Base-by-base conservation (phyloP, 64 coral and sea anemone species). In the Porites australiensis region DNA sequence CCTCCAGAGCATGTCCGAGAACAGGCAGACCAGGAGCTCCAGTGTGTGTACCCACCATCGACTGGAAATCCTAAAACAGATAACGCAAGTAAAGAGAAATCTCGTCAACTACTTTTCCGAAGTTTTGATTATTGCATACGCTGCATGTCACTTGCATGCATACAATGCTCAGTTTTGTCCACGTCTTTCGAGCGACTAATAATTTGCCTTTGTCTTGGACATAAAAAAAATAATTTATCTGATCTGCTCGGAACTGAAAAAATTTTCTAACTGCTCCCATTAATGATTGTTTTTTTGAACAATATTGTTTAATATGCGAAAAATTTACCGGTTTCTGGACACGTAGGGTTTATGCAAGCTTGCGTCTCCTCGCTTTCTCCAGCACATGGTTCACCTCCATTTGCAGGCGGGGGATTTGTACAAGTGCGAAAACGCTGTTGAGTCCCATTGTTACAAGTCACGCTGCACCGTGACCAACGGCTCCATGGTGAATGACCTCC, bases 11-110 rank as follows among this genome's bases (percentile, higher is more conserved):
- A 77, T 50, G 74, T n/a, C 2, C 4, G 3, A 9, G 47, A 52
- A 54, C 74, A 77, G 27, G 44, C 1, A 77, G 74, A 77, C 74
- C 74, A 77, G 50, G 74, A 54, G 16, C 27, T 50, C 74, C 74
- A 77, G 3, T 15, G 48, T 2, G 50, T 55, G 51, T 88, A 88
- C 5, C 71, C 71, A 8, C 86, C 86, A 21, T 74, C 46, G 21
- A 88, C 68, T 74, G 53, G 10, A 14, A 18, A 77, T 19, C 52
- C 52, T 54, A 52, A n/a, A 77, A 8, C 8, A n/a, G 64, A 49
- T 14, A 64, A 54, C 4, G 4, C 52, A 54, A 5, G 52, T 5
- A 54, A n/a, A n/a, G n/a, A n/a, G n/a, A n/a, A n/a, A n/a, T 5
- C 4, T 54, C 9, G 52, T 9, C 4, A 54, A 54, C 52, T 54